These are phyloP conservation scores for Drosophila peninsularis DNA, from an alignment of 2,888 invertebrate species.

Conservation along the genomic window DNA sequence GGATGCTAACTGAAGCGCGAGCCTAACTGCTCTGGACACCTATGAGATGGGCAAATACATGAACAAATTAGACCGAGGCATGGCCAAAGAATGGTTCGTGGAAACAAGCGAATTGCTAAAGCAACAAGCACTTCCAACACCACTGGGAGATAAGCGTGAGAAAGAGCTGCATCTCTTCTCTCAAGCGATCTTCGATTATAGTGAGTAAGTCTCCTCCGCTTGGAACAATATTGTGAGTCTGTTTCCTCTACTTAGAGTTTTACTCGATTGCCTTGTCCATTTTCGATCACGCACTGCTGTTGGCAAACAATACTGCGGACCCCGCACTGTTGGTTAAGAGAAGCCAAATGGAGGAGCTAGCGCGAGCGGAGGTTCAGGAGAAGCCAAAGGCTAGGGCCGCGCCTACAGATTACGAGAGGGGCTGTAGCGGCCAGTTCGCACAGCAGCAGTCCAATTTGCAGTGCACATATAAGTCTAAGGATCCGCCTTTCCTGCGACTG, in stretches of 20 bases:
- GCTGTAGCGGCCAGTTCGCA: conserved; percentile 71
- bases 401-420: conserved; percentile 35
- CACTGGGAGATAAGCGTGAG: neutral
- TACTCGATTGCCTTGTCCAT: conserved; percentile 27
- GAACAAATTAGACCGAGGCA: conserved; percentile 9
- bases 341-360: neutral
- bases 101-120: conserved; percentile 40
- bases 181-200: conserved; percentile 45
- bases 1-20: conserved; percentile 40
- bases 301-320: neutral
- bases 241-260: conserved; percentile 8
- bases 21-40: conserved; percentile 64
- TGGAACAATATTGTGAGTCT: conserved; percentile 53
- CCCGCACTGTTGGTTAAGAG: conserved; percentile 29
- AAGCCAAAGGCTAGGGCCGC: neutral
- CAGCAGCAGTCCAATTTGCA: conserved; percentile 39
- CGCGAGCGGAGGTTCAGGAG: neutral
- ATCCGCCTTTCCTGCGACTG: conserved; percentile 62
- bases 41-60: conserved; percentile 61
- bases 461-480: conserved; percentile 60
- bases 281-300: conserved; percentile 12
- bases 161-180: conserved; percentile 57
- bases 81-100: conserved; percentile 66
- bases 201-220: conserved; percentile 42
- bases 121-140: conserved; percentile 2